Conservation (phyloP, 2,888 invertebrate species). For the Auanema freiburgensis region DNA sequence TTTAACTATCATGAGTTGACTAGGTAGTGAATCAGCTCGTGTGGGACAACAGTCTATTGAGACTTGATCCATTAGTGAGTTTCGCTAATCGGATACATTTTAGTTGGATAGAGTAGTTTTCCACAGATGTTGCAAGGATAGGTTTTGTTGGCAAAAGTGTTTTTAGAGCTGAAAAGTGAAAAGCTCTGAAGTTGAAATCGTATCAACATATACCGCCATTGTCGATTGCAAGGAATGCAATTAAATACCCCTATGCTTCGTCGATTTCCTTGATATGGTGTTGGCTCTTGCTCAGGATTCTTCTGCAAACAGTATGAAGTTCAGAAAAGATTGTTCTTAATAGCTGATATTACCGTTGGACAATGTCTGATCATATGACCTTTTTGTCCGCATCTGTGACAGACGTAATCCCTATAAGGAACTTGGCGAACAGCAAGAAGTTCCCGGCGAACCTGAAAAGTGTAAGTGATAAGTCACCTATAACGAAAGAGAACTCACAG, state of each 20-base stretch:
- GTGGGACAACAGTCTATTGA: too few relatives aligned
- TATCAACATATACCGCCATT: slow-evolving; percentile 10
- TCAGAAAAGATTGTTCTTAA: too few relatives aligned
- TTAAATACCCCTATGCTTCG: slow-evolving; percentile 8
- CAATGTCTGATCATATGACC: slow-evolving; percentile 20
- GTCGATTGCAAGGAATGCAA: slow-evolving; percentile 9
- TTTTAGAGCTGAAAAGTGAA: slow-evolving; percentile 6
- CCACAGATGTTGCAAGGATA: not conserved
- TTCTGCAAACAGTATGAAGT: not conserved
- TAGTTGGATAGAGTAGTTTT: slow-evolving; percentile 1
- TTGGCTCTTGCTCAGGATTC: slow-evolving; percentile 1
- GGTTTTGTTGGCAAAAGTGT: not conserved
- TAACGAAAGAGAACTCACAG: not conserved
- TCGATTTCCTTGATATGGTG: slow-evolving; percentile 20
- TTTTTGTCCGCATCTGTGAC: slow-evolving; percentile 12
- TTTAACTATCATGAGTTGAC: too few relatives aligned
- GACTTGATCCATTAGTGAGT: too few relatives aligned
- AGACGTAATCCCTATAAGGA: slow-evolving; percentile 15
- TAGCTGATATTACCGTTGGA: slow-evolving; percentile 11
- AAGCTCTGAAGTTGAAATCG: not conserved
- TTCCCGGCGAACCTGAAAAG: slow-evolving; percentile 14
- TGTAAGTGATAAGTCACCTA: not conserved
- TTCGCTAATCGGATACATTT: slow-evolving; percentile 1
- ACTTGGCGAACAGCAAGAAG: slow-evolving; percentile 8
- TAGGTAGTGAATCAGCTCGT: too few relatives aligned